Conservation (phyloP, 1,140 invertebrate genomes). For the Diorhabda elongata region DNA sequence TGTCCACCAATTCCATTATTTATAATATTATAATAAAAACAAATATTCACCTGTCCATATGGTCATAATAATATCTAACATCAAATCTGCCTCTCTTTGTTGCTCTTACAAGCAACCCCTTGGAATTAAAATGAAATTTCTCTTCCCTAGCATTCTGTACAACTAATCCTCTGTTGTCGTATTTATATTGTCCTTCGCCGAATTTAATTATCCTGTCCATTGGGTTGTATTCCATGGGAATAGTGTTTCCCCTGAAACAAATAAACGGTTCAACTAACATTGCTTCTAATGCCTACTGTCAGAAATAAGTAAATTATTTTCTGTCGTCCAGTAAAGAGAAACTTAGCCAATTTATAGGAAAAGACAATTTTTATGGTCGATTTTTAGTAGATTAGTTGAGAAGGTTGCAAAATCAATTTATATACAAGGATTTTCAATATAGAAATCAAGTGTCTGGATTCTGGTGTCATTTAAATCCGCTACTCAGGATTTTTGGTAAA, state of each 20-base stretch:
- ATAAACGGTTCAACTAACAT: background rate
- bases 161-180: constrained; percentile 85
- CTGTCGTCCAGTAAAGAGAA: too few relatives aligned
- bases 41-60: constrained; percentile 60
- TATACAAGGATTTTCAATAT: too few relatives aligned
- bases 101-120: constrained; percentile 79
- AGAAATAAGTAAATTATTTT: too few relatives aligned
- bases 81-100: constrained; percentile 83
- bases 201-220: constrained; percentile 88
- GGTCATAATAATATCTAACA: constrained; percentile 92
- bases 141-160: constrained; percentile 89
- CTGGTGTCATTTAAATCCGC: too few relatives aligned
- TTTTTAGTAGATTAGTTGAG: too few relatives aligned
- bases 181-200: constrained; percentile 83
- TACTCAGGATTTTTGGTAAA: too few relatives aligned
- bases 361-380: too few relatives aligned
- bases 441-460: too few relatives aligned
- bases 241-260: constrained; percentile 72
- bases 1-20: background rate
- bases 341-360: too few relatives aligned
- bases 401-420: too few relatives aligned
- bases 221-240: constrained; percentile 85
- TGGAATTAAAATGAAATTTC: constrained; percentile 89
- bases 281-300: too few relatives aligned
- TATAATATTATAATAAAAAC: background rate